Percentiles rank a stretch among this genome's conserved stretches.
Evolutionary conservation across 2,797 vertebrate genomes (phyloP).

Genomic region (Chaetodon trifasciatus): DNA sequence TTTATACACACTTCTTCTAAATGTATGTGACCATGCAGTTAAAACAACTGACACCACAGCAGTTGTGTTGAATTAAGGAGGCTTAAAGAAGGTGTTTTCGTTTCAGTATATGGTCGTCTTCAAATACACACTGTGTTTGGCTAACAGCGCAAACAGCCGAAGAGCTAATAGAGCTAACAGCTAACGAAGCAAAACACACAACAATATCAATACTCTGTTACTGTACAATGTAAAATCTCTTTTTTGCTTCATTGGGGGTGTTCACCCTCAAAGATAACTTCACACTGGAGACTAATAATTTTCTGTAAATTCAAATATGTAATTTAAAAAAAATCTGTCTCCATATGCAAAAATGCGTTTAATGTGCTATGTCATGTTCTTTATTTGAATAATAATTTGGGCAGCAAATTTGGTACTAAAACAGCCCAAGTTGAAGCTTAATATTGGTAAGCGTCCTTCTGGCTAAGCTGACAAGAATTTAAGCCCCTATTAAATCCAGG

Average conservation of each 20-base stretch:
- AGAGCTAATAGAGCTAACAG: too few relatives aligned
- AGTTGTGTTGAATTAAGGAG: too few relatives aligned
- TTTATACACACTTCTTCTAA: too few relatives aligned
- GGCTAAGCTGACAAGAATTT: slow-evolving; percentile 37
- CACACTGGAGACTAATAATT: neutral
- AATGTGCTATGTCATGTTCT: neutral
- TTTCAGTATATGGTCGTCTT: too few relatives aligned
- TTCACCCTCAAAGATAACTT: neutral
- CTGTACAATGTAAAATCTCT: too few relatives aligned
- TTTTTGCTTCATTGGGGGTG: neutral
- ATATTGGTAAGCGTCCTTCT: neutral
- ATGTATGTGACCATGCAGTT: too few relatives aligned
- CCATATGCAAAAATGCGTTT: neutral
- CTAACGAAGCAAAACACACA: too few relatives aligned
- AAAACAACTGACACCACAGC: too few relatives aligned
- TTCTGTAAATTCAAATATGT: neutral
- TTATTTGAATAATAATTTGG: neutral
- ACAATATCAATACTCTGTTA: too few relatives aligned
- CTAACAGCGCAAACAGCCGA: too few relatives aligned
- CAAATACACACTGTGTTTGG: too few relatives aligned
- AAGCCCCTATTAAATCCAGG: slow-evolving; percentile 31
- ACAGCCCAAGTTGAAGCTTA: neutral
- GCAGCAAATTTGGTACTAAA: neutral
- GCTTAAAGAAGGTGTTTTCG: too few relatives aligned
- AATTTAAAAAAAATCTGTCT: neutral